These are phyloP conservation scores for Myotis pilosus DNA, from an alignment of 2,797 vertebrate species.

Conservation along the genomic window DNA sequence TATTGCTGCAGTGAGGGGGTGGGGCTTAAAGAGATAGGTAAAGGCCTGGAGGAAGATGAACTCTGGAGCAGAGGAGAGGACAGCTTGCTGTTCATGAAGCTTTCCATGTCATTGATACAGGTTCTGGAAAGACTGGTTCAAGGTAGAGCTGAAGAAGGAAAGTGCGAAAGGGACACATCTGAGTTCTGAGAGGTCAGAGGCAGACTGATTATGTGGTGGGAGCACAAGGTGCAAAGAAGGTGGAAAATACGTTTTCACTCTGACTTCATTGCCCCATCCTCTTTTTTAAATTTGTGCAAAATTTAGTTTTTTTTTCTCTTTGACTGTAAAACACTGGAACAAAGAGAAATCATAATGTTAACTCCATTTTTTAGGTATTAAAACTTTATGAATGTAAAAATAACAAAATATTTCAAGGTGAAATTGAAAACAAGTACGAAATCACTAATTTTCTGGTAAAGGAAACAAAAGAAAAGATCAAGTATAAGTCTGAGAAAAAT, in stretches of 20 bases:
- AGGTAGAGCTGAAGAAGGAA: background rate
- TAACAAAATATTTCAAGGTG: background rate
- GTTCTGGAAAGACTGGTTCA: background rate
- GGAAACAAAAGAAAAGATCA: background rate
- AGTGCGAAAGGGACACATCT: background rate
- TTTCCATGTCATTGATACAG: background rate
- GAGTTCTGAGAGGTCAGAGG: background rate
- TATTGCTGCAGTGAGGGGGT: background rate
- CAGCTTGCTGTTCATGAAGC: fast-evolving
- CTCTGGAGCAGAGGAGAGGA: background rate
- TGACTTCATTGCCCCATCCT: fast-evolving
- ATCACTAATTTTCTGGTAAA: background rate
- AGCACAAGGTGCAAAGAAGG: background rate
- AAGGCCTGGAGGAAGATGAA: background rate
- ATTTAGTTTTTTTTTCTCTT: fast-evolving
- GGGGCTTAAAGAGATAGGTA: background rate
- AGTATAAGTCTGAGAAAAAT: background rate
- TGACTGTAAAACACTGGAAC: background rate
- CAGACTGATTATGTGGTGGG: too few species aligned
- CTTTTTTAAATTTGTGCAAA: background rate
- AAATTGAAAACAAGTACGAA: background rate
- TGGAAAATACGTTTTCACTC: background rate
- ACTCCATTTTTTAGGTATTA: background rate
- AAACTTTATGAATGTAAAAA: background rate
- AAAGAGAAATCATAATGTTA: background rate